Conservation (phyloP, 2,888 invertebrate species). For the Eilema griseolum region DNA sequence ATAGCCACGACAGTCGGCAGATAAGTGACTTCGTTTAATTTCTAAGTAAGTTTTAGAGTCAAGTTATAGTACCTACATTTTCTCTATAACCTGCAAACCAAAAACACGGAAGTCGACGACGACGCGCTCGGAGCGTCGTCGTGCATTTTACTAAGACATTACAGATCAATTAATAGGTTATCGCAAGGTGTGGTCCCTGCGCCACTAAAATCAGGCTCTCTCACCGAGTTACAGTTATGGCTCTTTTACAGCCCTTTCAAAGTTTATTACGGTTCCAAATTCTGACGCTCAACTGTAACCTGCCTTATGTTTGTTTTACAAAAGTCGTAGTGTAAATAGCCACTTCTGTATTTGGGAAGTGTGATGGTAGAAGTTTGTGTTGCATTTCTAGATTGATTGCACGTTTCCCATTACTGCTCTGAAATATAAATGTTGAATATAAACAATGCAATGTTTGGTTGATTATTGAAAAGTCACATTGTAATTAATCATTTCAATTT, state of each 20-base stretch:
- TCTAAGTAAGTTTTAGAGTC: background rate
- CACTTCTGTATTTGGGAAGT: slow-evolving; percentile 47
- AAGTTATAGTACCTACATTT: background rate
- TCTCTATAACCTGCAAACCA: too few relatives aligned
- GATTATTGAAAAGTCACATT: too few relatives aligned
- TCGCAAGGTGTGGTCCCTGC: slow-evolving; percentile 71
- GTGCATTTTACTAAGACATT: slow-evolving; percentile 53
- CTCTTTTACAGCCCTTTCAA: slow-evolving; percentile 87
- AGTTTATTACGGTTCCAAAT: slow-evolving; percentile 85
- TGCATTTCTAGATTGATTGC: slow-evolving; percentile 31
- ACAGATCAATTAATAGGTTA: slow-evolving; percentile 83
- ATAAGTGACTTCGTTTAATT: too few relatives aligned
- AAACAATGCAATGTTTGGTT: background rate
- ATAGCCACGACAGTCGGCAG: background rate
- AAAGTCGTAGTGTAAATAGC: slow-evolving; percentile 63
- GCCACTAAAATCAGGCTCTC: slow-evolving; percentile 84
- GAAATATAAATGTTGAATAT: background rate
- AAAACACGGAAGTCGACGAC: background rate
- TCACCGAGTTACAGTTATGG: slow-evolving; percentile 84
- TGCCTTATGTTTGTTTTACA: slow-evolving; percentile 77
- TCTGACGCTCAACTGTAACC: slow-evolving; percentile 66
- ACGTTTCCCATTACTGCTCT: background rate
- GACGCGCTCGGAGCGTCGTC: slow-evolving; percentile 3
- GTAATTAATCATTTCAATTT: too few relatives aligned
- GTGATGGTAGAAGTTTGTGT: slow-evolving; percentile 43